Evolutionary conservation across 2,888 invertebrate genomes (phyloP), one percentile per base, ranked within the genome.

Genomic region (Linnaemya vulpina): DNA sequence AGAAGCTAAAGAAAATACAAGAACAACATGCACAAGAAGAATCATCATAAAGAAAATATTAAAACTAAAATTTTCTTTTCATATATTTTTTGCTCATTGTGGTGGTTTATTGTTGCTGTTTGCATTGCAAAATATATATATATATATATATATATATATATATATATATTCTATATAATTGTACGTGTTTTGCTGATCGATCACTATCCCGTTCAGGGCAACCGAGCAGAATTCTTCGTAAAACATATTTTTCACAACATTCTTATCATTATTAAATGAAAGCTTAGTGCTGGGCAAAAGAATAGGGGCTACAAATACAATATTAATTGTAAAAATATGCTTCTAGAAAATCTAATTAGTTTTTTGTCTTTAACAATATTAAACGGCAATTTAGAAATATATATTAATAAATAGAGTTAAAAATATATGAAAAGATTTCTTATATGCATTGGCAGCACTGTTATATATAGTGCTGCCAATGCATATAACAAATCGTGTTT

Each of bases 1-100:
- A 60, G 63, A 30, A 75, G 25, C 35, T 68, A 83, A 62, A 76
- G 11, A 15, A 75, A 68, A 49, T 25, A 73, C 43, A 73, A 78
- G 74, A 73, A 67, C 55, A 80, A 58, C 51, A 84, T 13, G 60
- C 63, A 30, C 30, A 30, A 78, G 49, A 22, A 68, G 40, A 63
- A 65, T 77, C n/a, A n/a, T n/a, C 4, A 20, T 62, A 58, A 75
- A 70, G 49, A 15, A 70, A 84, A 77, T 71, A 62, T 43, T 75
- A 78, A 51, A 20, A 83, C 43, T 51, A 55, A 79, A 40, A 74
- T 30, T 25, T 65, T 65, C 43, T 63, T 81, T 75, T 53, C 73
- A 73, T 73, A 73, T 73, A 55, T 65, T 71, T 76, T 40, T 68
- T 75, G 53, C 38, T 68, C 62, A 65, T 73, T n/a, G 51, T 70